Conservation (phyloP, 2,888 invertebrate genomes). For the Acrocyrtus sp. region DNA sequence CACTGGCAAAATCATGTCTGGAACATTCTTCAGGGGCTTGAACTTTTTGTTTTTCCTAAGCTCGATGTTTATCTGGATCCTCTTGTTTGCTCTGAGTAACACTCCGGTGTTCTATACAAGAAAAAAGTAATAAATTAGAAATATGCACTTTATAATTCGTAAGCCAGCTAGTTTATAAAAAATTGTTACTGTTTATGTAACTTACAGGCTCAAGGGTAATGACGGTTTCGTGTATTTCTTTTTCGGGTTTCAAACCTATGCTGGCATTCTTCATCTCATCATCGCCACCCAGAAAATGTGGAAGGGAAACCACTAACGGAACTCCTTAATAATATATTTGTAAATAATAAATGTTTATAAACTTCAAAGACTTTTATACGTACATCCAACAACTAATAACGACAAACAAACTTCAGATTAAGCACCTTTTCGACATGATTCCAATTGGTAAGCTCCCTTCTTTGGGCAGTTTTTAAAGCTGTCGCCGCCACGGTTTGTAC, state of each 20-base stretch:
- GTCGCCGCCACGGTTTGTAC: slow-evolving; percentile 53
- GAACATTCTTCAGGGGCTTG: slow-evolving; percentile 42
- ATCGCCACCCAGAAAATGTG: slow-evolving; percentile 65
- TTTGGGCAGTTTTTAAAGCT: slow-evolving; percentile 44
- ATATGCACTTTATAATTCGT: not conserved
- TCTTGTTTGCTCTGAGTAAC: slow-evolving; percentile 57
- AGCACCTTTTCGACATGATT: slow-evolving; percentile 46
- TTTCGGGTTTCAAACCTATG: slow-evolving; percentile 59
- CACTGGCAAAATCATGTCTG: slow-evolving; percentile 61
- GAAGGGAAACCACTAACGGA: slow-evolving; percentile 64
- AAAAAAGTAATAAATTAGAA: not conserved
- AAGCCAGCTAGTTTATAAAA: not conserved
- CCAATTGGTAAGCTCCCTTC: slow-evolving; percentile 45
- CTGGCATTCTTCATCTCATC: slow-evolving; percentile 40
- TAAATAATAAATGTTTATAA: too few relatives aligned
- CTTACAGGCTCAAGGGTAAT: slow-evolving; percentile 65
- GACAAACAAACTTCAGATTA: too few relatives aligned
- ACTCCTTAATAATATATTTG: slow-evolving; percentile 55
- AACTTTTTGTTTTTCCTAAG: slow-evolving; percentile 45
- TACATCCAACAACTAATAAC: not conserved
- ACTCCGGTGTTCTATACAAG: slow-evolving; percentile 64
- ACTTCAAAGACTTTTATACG: not conserved
- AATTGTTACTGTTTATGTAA: not conserved
- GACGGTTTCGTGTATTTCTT: slow-evolving; percentile 64
- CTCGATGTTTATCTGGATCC: slow-evolving; percentile 62